Base-by-base conservation (phyloP, 2,888 invertebrate species). In the Bombylius discolor region DNA sequence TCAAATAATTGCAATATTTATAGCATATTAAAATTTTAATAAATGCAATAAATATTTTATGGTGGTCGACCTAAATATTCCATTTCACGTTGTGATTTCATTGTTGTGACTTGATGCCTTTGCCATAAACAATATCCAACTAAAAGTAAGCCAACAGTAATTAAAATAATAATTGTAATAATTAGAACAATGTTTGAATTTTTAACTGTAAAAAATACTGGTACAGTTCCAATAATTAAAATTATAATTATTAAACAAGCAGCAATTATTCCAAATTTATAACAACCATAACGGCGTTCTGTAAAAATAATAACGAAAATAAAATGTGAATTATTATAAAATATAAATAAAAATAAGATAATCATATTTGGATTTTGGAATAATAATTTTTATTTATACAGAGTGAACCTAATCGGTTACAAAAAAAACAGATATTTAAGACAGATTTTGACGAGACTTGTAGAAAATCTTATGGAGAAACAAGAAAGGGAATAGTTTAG, bases 251-350 rank as follows among this genome's bases (percentile, higher is more conserved):
- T 60, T 6, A 59, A n/a, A 39, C 58, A 39, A 3, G 60, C 58
- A n/a, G 58, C 53, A 5, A 57, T 45, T 23, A 59, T 56, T 12
- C 60, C 60, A 46, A 60, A 59, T n/a, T 58, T 51, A 49, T 60
- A 60, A 52, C 60, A 60, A 32, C 60, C 60, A 49, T 60, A 60
- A 8, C 57, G 60, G 9, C 60, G 56, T 50, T 60, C 60, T 60
- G 50, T 9, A 59, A 59, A 36, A 47, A 32, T 49, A 52, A 49
- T 9, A 53, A 51, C 34, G 50, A 52, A 46, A 44, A 55, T 46
- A 13, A 53, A 48, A 48, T 50, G 34, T 23, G 23, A 23, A 23
- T 23, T 23, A 23, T 23, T 23, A 23, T 23, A 23, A 23, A 23
- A 23, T 23, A 23, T 23, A 23, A 23, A 23, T 23, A 23, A 23